A percentile compares a stretch with the other conserved stretches of the same genome.
phyloP scores from a whole-genome alignment of 2,113 vertebrate species.

The Chinchilla lanigera region DNA sequence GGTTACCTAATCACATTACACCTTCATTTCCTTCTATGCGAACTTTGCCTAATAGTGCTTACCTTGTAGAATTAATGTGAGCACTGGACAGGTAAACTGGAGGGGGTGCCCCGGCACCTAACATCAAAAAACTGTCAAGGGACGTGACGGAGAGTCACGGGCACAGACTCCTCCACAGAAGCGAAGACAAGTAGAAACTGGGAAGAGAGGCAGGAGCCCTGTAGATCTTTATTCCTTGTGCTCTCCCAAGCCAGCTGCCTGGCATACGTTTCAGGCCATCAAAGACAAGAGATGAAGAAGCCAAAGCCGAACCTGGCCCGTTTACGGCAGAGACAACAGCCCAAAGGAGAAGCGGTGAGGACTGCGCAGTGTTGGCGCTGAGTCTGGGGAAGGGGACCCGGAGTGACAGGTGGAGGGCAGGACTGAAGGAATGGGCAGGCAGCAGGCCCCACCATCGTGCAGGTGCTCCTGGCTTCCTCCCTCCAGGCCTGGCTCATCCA shows the following conservation, averaged over 20 bases:
- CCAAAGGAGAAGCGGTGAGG: neutral
- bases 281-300: neutral
- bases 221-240: neutral
- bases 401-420: neutral
- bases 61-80: neutral
- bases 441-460: neutral
- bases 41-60: neutral
- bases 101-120: neutral
- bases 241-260: neutral
- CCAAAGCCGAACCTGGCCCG: neutral
- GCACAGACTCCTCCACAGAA: neutral
- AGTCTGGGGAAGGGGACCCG: too few relatives aligned
- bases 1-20: neutral
- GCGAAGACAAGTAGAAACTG: neutral
- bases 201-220: neutral
- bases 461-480: neutral
- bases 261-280: neutral
- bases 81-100: neutral
- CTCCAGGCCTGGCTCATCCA: neutral
- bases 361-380: rapidly evolving
- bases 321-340: too few relatives aligned
- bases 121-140: neutral
- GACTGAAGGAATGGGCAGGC: neutral
- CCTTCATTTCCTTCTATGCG: neutral
- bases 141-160: too few relatives aligned